Conservation (phyloP, 2,797 vertebrate genomes). For the Chromis chromis region DNA sequence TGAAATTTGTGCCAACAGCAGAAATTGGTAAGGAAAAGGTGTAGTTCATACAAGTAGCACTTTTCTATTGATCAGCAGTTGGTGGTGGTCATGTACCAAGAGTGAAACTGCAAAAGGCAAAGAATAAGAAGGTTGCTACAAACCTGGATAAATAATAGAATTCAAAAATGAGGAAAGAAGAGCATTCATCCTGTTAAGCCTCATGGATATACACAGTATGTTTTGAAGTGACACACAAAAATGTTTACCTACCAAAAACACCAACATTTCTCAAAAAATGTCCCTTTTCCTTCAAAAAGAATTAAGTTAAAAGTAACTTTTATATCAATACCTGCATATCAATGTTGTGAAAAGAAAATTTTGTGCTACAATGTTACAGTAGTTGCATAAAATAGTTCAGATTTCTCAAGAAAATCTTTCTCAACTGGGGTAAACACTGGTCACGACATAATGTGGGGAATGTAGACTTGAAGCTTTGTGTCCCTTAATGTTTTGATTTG, state of each 20-base stretch:
- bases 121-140: too few relatives aligned
- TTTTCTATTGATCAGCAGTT: too few relatives aligned
- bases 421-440: not conserved
- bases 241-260: not conserved
- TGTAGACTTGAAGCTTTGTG: not conserved
- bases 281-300: too few relatives aligned
- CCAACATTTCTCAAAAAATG: not conserved
- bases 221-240: not conserved
- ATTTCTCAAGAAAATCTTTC: not conserved
- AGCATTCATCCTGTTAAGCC: not conserved
- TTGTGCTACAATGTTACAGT: not conserved
- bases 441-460: conserved; percentile 13
- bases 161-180: not conserved
- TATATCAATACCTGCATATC: not conserved
- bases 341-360: not conserved
- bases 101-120: not conserved
- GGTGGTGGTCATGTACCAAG: not conserved
- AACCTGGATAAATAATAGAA: not conserved
- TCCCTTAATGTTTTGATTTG: conserved; percentile 4
- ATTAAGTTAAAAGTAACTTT: not conserved
- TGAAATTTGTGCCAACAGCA: too few relatives aligned
- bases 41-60: too few relatives aligned
- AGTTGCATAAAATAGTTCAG: not conserved
- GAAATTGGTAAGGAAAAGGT: too few relatives aligned
- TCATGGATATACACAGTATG: not conserved